phyloP scores from a whole-genome alignment of 2,888 invertebrate species.

The Mongoloraphidia duomilia region DNA sequence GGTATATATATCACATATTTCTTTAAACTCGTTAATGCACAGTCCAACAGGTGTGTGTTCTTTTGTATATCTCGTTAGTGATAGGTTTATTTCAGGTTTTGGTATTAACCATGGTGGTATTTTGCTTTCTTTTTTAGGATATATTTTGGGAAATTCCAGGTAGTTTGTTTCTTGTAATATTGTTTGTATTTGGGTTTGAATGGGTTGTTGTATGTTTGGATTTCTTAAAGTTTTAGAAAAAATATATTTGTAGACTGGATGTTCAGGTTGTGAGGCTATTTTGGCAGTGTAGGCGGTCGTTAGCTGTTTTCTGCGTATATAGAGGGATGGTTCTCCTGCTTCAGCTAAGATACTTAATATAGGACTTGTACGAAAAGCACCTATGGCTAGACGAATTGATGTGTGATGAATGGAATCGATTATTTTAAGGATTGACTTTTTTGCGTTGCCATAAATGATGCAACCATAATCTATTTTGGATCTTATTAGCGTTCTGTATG shows the following conservation, averaged over 20 bases:
- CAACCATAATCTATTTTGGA: slow-evolving; percentile 6
- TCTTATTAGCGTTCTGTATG: slow-evolving; percentile 1
- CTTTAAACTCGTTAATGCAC: background rate
- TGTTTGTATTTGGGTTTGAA: too few relatives aligned
- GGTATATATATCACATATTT: background rate
- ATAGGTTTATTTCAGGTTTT: background rate
- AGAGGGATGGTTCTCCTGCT: slow-evolving; percentile 1
- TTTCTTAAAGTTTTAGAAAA: background rate
- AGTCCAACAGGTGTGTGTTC: background rate
- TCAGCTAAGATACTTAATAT: background rate
- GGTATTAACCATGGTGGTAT: background rate
- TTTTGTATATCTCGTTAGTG: background rate
- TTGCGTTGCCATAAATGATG: slow-evolving; percentile 1
- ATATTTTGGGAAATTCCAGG: background rate
- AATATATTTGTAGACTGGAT: background rate
- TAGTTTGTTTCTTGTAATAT: background rate
- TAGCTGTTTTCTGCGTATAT: background rate
- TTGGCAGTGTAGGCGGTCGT: background rate
- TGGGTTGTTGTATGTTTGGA: background rate
- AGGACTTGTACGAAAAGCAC: slow-evolving; percentile 4
- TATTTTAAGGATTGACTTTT: background rate
- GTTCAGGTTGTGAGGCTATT: background rate
- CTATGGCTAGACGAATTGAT: background rate
- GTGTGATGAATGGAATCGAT: slow-evolving; percentile 4
- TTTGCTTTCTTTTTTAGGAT: background rate